Evolutionary conservation across 2,797 vertebrate genomes (phyloP).

Genomic region (Enteromius treurensis): DNA sequence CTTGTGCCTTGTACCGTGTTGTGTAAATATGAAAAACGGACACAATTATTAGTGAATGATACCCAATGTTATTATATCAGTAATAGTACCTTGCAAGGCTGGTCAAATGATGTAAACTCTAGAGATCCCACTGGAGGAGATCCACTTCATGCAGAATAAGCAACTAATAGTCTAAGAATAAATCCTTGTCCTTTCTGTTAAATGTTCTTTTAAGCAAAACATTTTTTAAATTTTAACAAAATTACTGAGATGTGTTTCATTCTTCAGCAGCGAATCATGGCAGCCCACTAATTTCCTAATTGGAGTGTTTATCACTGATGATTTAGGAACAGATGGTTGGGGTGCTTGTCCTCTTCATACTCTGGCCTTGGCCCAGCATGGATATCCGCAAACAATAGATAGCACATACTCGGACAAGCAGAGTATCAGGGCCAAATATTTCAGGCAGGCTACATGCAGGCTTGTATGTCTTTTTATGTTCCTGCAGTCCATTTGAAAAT

Average conservation of each 20-base stretch:
- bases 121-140: not conserved
- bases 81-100: not conserved
- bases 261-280: conserved; percentile 27
- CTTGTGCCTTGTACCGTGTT: too few relatives aligned
- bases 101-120: not conserved
- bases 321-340: conserved; percentile 56
- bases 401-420: conserved; percentile 19
- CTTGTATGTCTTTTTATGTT: not conserved
- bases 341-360: conserved; percentile 34
- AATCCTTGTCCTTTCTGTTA: not conserved
- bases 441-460: conserved; percentile 13
- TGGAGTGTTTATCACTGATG: conserved; percentile 49
- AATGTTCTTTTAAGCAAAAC: not conserved
- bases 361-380: conserved; percentile 49
- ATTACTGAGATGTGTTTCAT: not conserved
- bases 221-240: not conserved
- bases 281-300: conserved; percentile 50
- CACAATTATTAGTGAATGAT: too few relatives aligned
- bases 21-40: too few relatives aligned
- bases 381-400: conserved; percentile 47
- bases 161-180: not conserved
- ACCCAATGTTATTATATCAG: not conserved
- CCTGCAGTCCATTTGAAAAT: conserved; percentile 22
- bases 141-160: not conserved
- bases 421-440: conserved; percentile 48